These are phyloP conservation scores for Fratercula arctica DNA, from an alignment of 2,797 vertebrate species.

Conservation along the genomic window DNA sequence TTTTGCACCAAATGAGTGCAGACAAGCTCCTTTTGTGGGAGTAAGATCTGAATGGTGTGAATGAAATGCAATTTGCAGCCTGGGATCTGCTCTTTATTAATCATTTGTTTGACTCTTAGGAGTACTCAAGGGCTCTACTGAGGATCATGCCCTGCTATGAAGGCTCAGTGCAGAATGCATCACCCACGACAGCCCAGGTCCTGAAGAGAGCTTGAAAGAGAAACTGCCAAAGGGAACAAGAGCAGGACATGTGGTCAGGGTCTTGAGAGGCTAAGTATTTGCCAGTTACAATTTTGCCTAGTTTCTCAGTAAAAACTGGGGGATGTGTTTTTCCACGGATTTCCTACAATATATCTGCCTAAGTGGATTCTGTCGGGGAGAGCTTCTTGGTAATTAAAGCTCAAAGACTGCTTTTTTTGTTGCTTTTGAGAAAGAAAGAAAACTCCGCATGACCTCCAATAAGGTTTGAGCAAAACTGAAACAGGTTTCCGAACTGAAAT, in stretches of 20 bases:
- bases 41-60: constrained; percentile 19
- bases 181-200: background rate
- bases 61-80: constrained; percentile 48
- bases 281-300: constrained; percentile 22
- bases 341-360: constrained; percentile 1
- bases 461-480: constrained; percentile 54
- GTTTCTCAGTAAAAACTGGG: background rate
- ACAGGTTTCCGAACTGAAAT: constrained; percentile 57
- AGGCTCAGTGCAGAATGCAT: background rate
- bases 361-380: background rate
- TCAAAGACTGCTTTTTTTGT: background rate
- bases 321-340: background rate
- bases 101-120: constrained; percentile 41
- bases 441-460: constrained; percentile 37
- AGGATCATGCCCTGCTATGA: constrained; percentile 12
- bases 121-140: background rate
- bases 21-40: constrained; percentile 48
- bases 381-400: constrained; percentile 28
- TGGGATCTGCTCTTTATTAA: constrained; percentile 62
- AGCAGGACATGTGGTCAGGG: background rate
- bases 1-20: constrained; percentile 53
- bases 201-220: background rate
- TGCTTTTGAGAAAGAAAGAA: constrained; percentile 7
- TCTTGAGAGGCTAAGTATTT: constrained; percentile 15
- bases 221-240: background rate